Base-by-base conservation (phyloP, 2,888 invertebrate species). In the Tubulanus polymorphus region DNA sequence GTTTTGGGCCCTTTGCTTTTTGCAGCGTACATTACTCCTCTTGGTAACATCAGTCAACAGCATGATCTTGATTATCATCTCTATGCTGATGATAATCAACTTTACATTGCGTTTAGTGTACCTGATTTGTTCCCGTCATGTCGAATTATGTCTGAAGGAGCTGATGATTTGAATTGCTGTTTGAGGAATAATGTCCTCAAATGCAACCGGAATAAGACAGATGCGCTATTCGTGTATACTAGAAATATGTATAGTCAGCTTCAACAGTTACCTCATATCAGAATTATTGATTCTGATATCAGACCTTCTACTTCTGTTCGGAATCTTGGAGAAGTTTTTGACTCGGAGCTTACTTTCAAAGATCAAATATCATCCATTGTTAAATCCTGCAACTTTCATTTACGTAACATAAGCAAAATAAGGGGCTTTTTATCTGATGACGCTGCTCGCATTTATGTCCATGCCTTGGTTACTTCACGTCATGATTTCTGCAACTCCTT, bases 1-100 rank as follows among this genome's bases (percentile, higher is more conserved):
- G 53, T 55, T 5, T 25, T 55, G 30, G 55, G 55, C n/a, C 55
- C 51, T 10, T 30, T 55, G 12, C 48, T 56, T 18, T 56, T 54
- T 45, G 47, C 54, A n/a, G 26, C 54, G 8, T 56, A 55, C 47
- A 56, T 45, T 18, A 56, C 52, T 37, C 55, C 58, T 41, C 51
- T 63, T n/a, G 55, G 56, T 27, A 49, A 54, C n/a, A 51, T 61
- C 55, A 57, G 55, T 32, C 48, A 32, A 26, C 54, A 45, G 20
- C 55, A 61, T 57, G 49, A 53, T 30, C 52, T 61, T 18, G 26
- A 51, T n/a, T 47, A 57, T 49, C 55, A 63, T 26, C 59, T 56
- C 27, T 60, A 63, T 50, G 59, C 59, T 1, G 57, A 56, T 48
- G 60, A 59, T 50, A 49, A 54, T 12, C 54, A 57, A 45, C 23